These are phyloP conservation scores for Kradibia gibbosae DNA, from an alignment of 1,140 invertebrate genomes.

Conservation along the genomic window DNA sequence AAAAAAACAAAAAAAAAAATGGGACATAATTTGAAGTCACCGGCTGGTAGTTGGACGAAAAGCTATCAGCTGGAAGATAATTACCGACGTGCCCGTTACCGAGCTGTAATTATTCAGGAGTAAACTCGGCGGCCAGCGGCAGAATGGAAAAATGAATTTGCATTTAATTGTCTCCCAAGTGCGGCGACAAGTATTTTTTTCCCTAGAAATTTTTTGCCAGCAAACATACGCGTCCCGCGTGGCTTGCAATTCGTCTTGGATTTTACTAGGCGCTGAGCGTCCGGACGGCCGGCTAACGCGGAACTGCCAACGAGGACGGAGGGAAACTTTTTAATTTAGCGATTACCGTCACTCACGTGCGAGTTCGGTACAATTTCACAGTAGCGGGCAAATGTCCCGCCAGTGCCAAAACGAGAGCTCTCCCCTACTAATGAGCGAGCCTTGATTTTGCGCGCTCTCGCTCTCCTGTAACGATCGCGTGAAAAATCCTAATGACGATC, in stretches of 20 bases:
- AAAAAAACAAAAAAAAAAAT: not conserved
- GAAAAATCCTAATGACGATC: no score
- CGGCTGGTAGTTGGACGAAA: not conserved
- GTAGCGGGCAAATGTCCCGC: slow-evolving; percentile 6
- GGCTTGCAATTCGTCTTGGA: not conserved
- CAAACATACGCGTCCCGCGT: slow-evolving; percentile 23
- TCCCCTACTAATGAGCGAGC: not conserved
- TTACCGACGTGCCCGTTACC: slow-evolving; percentile 23
- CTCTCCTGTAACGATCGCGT: no score
- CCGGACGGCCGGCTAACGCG: not conserved
- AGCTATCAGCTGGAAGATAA: slow-evolving; percentile 18
- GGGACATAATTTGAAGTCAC: not conserved
- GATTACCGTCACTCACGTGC: slow-evolving; percentile 39
- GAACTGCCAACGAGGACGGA: not conserved
- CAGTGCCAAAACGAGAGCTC: not conserved
- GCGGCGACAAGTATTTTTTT: not conserved
- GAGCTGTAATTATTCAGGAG: slow-evolving; percentile 30
- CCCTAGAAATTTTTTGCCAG: slow-evolving; percentile 12
- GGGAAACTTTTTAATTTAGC: slow-evolving; percentile 46
- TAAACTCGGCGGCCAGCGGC: not conserved
- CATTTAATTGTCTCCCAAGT: slow-evolving; percentile 36
- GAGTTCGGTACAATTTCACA: not conserved
- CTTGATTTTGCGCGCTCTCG: no score
- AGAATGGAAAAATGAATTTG: slow-evolving; percentile 39
- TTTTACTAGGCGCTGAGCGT: not conserved